Evolutionary conservation across 2,113 vertebrate species (phyloP), one percentile per base, ranked within the genome.

Genomic region (Cebidichthys violaceus): DNA sequence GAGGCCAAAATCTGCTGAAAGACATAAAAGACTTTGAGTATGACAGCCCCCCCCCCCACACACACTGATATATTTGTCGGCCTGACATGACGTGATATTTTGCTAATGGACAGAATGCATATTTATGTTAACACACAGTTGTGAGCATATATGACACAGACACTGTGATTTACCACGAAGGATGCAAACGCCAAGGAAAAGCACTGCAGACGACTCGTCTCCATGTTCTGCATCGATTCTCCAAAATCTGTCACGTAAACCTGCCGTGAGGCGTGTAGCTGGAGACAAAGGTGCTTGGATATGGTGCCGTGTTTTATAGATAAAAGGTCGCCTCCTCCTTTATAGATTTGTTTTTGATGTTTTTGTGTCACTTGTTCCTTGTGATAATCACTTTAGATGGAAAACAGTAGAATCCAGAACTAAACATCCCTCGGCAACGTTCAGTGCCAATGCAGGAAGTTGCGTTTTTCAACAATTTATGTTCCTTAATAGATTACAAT

Each of bases 51-150:
- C 31, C 68, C 70, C 11, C 10, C 39, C 39, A 41, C 9, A 9
- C 39, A 10, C 41, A 43, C 45, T 73, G 75, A 83, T 81, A 70
- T 31, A 83, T 75, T 70, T 78, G 67, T 69, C 67, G 77, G 77
- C 35, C 54, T 81, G 62, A 50, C n/a, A 68, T 59, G 60, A 50
- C 27, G 61, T 59, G 54, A 67, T 78, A 43, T 80, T 80, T 81
- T 67, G 65, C 43, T 75, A 75, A 77, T 61, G 52, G 52, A 52
- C 50, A 65, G 29, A 82, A 50, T 60, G 17, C 55, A 10, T 73
- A 61, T 35, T 79, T 59, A 59, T 39, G 41, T 37, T 50, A 31
- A 71, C 45, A 70, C 17, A 41, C 43, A 33, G 68, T 64, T 6
- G 27, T 55, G 50, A 43, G 54, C 33, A 70, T 62, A 20, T 45